Conservation (phyloP, 2,113 vertebrate species). For the Heloderma charlesbogerti region DNA sequence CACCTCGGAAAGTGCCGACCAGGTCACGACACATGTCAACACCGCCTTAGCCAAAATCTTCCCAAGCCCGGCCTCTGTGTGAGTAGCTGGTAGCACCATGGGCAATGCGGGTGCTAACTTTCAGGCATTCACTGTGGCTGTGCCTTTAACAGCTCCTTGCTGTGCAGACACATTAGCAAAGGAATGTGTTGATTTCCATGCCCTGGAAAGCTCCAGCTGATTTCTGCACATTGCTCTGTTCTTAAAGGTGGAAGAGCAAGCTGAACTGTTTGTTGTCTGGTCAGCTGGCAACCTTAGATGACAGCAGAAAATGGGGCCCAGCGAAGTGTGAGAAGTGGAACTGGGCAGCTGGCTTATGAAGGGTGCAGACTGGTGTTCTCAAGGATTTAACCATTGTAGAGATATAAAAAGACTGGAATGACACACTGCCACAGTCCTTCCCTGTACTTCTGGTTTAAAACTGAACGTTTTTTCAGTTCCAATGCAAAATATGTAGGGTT, state of each 20-base stretch:
- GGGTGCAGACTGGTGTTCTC: not conserved
- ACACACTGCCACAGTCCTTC: not conserved
- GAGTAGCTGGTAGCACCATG: conserved; percentile 58
- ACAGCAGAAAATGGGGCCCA: not conserved
- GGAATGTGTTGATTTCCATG: too few species aligned
- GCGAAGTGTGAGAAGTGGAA: not conserved
- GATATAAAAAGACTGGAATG: not conserved
- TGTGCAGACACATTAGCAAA: not conserved
- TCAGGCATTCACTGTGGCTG: too few species aligned
- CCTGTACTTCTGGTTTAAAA: not conserved
- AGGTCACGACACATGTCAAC: conserved; percentile 86
- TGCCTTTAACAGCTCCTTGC: too few species aligned
- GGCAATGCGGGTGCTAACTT: not conserved
- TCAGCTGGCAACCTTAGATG: not conserved
- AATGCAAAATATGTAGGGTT: too few species aligned
- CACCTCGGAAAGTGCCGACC: conserved; percentile 84
- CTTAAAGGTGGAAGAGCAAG: not conserved
- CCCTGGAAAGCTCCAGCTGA: not conserved
- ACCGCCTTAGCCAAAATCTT: conserved; percentile 89
- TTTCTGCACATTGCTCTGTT: not conserved
- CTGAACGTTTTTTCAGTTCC: not conserved
- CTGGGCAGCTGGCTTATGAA: too few species aligned
- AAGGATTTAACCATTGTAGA: not conserved
- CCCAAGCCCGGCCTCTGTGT: conserved; percentile 88
- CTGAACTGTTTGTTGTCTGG: not conserved